Conservation (phyloP, 2,888 invertebrate species). For the Sminthurinus aureus region DNA sequence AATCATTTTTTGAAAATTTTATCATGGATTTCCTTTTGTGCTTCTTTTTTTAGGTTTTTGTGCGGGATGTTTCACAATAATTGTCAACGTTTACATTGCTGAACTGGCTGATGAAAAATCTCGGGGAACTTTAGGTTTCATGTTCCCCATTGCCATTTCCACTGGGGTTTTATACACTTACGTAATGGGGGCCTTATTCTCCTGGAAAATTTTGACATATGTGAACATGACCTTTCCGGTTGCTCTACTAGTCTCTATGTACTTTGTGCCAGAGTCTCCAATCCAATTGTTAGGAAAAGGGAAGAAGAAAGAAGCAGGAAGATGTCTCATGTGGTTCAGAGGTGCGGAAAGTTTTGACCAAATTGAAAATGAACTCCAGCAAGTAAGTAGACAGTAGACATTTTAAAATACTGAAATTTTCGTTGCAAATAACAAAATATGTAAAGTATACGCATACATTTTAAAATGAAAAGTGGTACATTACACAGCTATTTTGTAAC, state of each 20-base stretch:
- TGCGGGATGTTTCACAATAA: slow-evolving; percentile 81
- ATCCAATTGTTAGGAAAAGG: slow-evolving; percentile 68
- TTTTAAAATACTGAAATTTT: neutral
- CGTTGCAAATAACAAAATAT: too few species aligned
- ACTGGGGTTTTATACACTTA: slow-evolving; percentile 51
- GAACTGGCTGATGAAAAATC: slow-evolving; percentile 86
- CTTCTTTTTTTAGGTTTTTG: slow-evolving; percentile 69
- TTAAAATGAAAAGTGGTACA: too few species aligned
- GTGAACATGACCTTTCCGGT: slow-evolving; percentile 9
- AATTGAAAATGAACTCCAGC: slow-evolving; percentile 71
- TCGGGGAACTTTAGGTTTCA: slow-evolving; percentile 68
- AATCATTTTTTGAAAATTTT: neutral
- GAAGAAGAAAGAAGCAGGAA: slow-evolving; percentile 71
- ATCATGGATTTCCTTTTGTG: neutral
- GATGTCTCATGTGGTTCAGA: slow-evolving; percentile 77
- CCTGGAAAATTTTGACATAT: slow-evolving; percentile 35
- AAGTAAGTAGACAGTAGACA: slow-evolving; percentile 65
- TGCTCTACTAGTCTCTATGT: slow-evolving; percentile 66
- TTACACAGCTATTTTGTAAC: too few species aligned
- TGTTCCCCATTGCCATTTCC: slow-evolving; percentile 74
- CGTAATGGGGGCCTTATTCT: slow-evolving; percentile 25
- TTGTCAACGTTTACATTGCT: slow-evolving; percentile 82
- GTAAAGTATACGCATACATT: too few species aligned
- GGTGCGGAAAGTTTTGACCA: slow-evolving; percentile 72
- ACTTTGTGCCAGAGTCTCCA: slow-evolving; percentile 74